Evolutionary conservation across 2,113 vertebrate genomes (phyloP).

Genomic region (Ailurus styani): DNA sequence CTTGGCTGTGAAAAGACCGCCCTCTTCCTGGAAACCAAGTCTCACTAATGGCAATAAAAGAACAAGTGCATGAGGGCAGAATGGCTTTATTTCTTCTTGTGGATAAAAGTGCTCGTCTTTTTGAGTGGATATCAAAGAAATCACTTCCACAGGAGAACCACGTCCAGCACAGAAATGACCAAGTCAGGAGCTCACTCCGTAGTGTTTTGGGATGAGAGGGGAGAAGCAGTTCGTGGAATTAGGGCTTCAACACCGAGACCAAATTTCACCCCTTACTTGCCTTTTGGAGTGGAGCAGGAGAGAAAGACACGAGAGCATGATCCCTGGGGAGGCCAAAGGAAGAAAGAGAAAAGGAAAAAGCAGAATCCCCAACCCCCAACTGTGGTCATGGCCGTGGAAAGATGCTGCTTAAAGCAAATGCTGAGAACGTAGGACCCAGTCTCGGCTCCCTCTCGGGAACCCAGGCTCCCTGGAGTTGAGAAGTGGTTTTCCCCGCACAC

Average conservation of each 20-base stretch:
- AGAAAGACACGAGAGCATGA: not conserved
- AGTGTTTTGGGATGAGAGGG: not conserved
- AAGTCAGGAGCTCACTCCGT: not conserved
- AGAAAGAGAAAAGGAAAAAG: not conserved
- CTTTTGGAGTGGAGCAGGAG: not conserved
- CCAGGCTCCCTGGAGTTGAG: not conserved
- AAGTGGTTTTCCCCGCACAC: not conserved
- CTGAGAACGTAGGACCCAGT: not conserved
- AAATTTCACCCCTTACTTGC: not conserved
- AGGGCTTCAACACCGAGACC: not conserved
- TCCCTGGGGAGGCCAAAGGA: not conserved
- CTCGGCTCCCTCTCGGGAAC: not conserved
- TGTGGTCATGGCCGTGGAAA: not conserved
- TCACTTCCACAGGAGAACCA: not conserved
- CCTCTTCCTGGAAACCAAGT: not conserved
- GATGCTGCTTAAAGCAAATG: not conserved
- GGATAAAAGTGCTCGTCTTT: not conserved
- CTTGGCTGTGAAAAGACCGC: not conserved
- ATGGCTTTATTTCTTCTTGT: not conserved
- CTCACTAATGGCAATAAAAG: not conserved
- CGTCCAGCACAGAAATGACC: not conserved
- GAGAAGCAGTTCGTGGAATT: not conserved
- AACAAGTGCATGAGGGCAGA: not conserved
- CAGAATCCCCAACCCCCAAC: not conserved
- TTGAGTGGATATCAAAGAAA: not conserved